Base-by-base conservation (phyloP, 2,797 vertebrate genomes). In the Micropoecilia bifurca region DNA sequence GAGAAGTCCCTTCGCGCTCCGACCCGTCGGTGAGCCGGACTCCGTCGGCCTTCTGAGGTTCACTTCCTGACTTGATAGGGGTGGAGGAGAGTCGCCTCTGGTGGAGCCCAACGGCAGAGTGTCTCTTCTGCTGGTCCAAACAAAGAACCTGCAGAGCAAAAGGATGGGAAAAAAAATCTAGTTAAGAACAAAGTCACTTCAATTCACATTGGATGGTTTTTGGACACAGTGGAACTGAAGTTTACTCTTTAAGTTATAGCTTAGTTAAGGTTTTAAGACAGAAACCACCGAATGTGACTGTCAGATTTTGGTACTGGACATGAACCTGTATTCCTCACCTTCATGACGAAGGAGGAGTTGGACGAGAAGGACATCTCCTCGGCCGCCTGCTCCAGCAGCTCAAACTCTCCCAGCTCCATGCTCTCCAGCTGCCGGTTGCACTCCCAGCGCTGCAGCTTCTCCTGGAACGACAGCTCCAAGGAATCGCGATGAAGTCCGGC, bases 341-440 rank as follows among this genome's bases (percentile, higher is more conserved):
- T 95, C 47, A 81, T 72, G 81, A 99, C 95, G 87, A 99, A 98
- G 1, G 99, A 99, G 22, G 98, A 99, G 95, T 97, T 99, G 78
- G 98, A 99, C 2, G 98, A 98, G 93, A 99, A 99, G 74, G 99
- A 99, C 61, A 98, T 94, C 91, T 99, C 98, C 83, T 98, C 97
- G 10, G 98, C 98, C n/a, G 97, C 98, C 89, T 97, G 96, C 89
- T 99, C 98, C 84, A 99, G 94, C 85, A 99, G 96, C 90, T 99
- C 97, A 94, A 99, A 99, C 90, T 99, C 99, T 84, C 98, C 97
- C 88, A 99, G 94, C 94, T 99, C 98, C 73, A 96, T 88, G 82
- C 87, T 96, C 86, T 99, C 99, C 79, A 95, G 85, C 85, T 96
- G 96, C 79, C 90, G 95, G 82, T 97, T 95, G 39, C 90, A 92